These are phyloP conservation scores for Myotis myotis DNA, from an alignment of 2,797 vertebrate genomes.

Conservation along the genomic window DNA sequence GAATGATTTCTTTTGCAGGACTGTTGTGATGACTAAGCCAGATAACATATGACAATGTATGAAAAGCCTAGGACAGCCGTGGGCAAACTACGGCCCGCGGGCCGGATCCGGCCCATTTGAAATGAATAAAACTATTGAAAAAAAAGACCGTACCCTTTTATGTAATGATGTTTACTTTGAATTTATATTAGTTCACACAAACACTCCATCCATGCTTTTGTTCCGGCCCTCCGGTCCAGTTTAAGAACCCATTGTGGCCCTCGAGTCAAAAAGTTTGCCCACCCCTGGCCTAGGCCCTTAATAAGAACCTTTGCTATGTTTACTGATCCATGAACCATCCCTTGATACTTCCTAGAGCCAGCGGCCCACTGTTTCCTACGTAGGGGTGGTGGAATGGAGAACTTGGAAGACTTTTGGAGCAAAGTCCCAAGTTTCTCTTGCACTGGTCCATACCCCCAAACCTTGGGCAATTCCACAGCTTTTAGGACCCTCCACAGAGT, in stretches of 20 bases:
- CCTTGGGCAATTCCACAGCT: neutral
- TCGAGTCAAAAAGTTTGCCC: too few relatives aligned
- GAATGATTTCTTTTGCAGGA: neutral
- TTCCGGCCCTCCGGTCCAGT: too few relatives aligned
- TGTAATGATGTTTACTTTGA: too few relatives aligned
- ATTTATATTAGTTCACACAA: too few relatives aligned
- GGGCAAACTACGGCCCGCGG: too few relatives aligned
- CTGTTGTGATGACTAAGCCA: neutral
- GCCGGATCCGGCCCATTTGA: too few relatives aligned
- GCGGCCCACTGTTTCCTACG: neutral
- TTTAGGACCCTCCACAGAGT: neutral
- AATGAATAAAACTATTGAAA: too few relatives aligned
- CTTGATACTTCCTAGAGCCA: neutral
- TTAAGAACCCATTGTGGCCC: too few relatives aligned
- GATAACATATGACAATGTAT: neutral
- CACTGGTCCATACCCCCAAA: neutral
- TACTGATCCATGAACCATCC: neutral
- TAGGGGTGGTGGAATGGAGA: neutral
- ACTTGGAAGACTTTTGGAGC: neutral
- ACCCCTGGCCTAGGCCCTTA: neutral
- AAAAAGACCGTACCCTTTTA: too few relatives aligned
- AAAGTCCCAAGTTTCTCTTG: neutral
- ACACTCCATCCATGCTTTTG: too few relatives aligned
- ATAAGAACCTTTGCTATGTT: neutral
- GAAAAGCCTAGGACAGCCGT: neutral